Evolutionary conservation across 2,797 vertebrate genomes (phyloP), one percentile per base, ranked within the genome.

Genomic region (Xerus rutilus): DNA sequence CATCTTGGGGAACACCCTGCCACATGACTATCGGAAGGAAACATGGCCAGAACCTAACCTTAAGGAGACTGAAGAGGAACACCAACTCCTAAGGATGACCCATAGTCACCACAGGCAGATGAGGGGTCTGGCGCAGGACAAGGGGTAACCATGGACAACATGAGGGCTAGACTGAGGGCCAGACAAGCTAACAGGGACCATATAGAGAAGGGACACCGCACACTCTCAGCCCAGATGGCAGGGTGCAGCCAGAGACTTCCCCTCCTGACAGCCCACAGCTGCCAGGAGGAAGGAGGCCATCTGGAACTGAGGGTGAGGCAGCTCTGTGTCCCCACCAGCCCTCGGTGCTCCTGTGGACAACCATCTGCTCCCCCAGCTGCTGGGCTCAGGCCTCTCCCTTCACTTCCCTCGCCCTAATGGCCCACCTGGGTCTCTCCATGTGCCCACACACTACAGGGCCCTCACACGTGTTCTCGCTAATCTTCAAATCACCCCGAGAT

Each of bases 91-190:
- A 1, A 0, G 2, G 35, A 15, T 23, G 49, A 39, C 25, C 32
- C 12, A 20, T 54, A 23, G 59, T 52, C 2, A 21, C 7, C 70
- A 45, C 1, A 20, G 28, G 17, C 11, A 12, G 45, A 70, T 6
- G 0, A 32, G n/a, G 9, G 5, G 17, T 54, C n/a, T 57, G 45
- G 18, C 18, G 30, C 45, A 65, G 20, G 30, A 57, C 12, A 9
- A 6, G 18, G 13, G 6, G 4, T 57, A 0, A 30, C 54, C 0
- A 0, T 9, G 11, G 11, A 62, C 57, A 28, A 17, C 62, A 28
- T 4, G 30, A 47, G 59, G 4, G 32, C 14, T 21, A 15, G 30
- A 76, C 79, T 5, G n/a, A 35, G 43, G 8, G 10, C 77, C 74
- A 9, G 20, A 35, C 1, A 20, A 69, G 49, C 69, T 45, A 5